A percentile compares a stretch with the other conserved stretches of the same genome.
Conservation (phyloP, 2,797 vertebrate species). For the Philypnodon macrostomus region DNA sequence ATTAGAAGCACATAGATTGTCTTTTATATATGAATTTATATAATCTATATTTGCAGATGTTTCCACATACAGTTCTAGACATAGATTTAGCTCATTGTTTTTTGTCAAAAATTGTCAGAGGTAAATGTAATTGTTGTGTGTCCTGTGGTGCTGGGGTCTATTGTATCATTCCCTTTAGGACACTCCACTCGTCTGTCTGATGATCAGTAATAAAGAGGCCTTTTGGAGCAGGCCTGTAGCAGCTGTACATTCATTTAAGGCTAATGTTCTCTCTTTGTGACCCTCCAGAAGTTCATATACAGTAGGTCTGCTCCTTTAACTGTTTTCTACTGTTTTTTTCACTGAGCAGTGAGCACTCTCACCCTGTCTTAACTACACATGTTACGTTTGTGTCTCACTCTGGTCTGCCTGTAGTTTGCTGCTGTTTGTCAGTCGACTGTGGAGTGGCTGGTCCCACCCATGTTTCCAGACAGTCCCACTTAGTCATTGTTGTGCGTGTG, state of each 20-base stretch:
- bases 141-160: constrained; percentile 38
- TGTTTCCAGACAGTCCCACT: constrained; percentile 34
- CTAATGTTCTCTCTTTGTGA: neutral
- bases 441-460: constrained; percentile 69
- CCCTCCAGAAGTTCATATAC: neutral
- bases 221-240: constrained; percentile 28
- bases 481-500: constrained; percentile 11
- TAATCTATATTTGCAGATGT: constrained; percentile 72
- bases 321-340: constrained; percentile 48
- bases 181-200: constrained; percentile 30
- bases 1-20: constrained; percentile 79
- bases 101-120: constrained; percentile 36
- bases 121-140: constrained; percentile 22
- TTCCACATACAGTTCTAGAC: constrained; percentile 71
- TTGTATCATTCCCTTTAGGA: constrained; percentile 51
- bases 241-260: constrained; percentile 16
- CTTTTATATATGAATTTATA: constrained; percentile 77
- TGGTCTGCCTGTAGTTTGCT: constrained; percentile 35
- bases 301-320: constrained; percentile 25
- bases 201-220: constrained; percentile 34
- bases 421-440: constrained; percentile 29
- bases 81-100: constrained; percentile 51
- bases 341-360: constrained; percentile 29
- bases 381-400: constrained; percentile 42
- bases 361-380: constrained; percentile 47